Base-by-base conservation (phyloP, 2,888 invertebrate species). In the Athalia circularis region DNA sequence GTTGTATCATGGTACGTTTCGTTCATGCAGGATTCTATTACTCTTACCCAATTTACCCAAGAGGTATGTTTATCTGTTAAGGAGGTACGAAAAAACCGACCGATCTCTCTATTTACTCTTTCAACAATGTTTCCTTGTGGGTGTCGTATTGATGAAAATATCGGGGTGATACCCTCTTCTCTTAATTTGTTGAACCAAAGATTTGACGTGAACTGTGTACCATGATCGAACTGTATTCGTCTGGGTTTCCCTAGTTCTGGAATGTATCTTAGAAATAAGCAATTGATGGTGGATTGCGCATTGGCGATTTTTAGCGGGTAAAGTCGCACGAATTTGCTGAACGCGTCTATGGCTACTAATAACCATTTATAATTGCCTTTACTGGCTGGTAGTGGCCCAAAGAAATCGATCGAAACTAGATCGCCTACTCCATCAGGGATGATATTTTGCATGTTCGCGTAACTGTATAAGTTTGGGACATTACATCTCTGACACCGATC, bases 401-500 rank as follows among this genome's bases (percentile, higher is more conserved):
- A 74, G 15, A 72, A 61, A 61, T 74, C 72, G 6, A 74, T 48
- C 6, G 72, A 74, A 7, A 74, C 3, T 6, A 74, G 6, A 4
- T 74, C 59, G n/a, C 72, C 59, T 3, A 61, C 47, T 2, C 59
- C 72, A 1, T 61, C 6, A 4, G 72, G 72, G 2, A 61, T 15
- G 3, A 74, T 74, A 4, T 43, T 74, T 7, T 48, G 48, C 72
- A 74, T 74, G 5, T 48, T 15, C 0, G 68, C 54, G 11, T 50
- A 68, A 57, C 74, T 57, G 6, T 57, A 13, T 9, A 43, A 11
- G 8, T 54, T 29, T 3, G 48, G 52, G 1, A 54, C 13, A 47
- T 77, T 77, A 29, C 65, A 54, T 4, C 77, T 45, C 13, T 77
- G 77, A 9, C 77, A 77, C 5, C 11, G 9, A n/a, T 77, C 68